Base-by-base conservation (phyloP, 2,888 invertebrate species). In the Chrysodeixis includens region DNA sequence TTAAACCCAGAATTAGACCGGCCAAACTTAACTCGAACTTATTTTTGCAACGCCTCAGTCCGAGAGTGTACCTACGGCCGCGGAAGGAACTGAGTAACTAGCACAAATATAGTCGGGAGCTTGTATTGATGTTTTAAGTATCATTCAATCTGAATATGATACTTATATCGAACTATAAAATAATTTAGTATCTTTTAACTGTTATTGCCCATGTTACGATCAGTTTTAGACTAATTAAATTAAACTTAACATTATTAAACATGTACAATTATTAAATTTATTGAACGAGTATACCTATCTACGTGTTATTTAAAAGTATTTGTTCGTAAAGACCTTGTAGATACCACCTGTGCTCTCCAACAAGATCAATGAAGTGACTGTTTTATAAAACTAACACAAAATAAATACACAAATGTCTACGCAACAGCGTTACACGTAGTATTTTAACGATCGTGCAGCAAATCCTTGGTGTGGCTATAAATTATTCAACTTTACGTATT, bases 21-120 rank as follows among this genome's bases (percentile, higher is more conserved):
- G 87, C 92, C 90, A 92, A 93, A 93, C 92, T 93, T 93, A 93
- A 93, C 92, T 83, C 80, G 69, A 79, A 89, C 91, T 93, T 93
- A 93, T 93, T 93, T 92, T 91, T 84, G 88, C 66, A 69, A 66
- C 75, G 30, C 69, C 53, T 74, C 63, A 18, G 57, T 58, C 64
- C 74, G 78, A 61, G 69, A 78, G 74, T 62, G 26, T 26, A 26
- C 26, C 26, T 26, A 58, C 74, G 69, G 69, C 44, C 69, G 67
- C 72, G 82, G 76, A 81, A 78, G 78, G 78, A 78, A 74, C 78
- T 77, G 74, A 57, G 51, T 12, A 40, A 53, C 58, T 62, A 59
- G 58, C 62, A 76, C 58, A 73, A 46, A 16, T 44, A 7, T 16
- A n/a, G 2, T 18, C 18, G 3, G 20, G 10, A 20, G 18, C 10